phyloP scores from a whole-genome alignment of 2,113 vertebrate genomes.

The Ceyx margarethae region DNA sequence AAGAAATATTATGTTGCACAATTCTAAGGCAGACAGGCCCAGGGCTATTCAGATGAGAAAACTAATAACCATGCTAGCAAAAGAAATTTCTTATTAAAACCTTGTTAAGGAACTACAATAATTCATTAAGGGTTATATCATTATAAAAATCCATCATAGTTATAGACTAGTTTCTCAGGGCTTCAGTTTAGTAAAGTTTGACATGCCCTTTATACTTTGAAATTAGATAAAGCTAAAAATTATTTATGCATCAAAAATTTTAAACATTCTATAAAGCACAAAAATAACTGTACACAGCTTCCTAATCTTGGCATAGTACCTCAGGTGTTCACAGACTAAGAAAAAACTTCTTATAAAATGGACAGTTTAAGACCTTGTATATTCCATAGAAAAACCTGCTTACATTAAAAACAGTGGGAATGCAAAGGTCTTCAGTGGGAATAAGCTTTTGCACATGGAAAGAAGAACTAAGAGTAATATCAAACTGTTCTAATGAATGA shows the following conservation, averaged over 20 bases:
- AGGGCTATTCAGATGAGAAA: constrained; percentile 66
- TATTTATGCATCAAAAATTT: constrained; percentile 50
- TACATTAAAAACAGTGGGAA: background rate
- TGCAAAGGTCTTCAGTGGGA: background rate
- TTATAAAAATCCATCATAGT: constrained; percentile 73
- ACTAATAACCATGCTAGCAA: constrained; percentile 64
- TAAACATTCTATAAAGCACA: constrained; percentile 56
- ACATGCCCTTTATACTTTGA: constrained; percentile 62
- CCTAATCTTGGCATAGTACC: constrained; percentile 17
- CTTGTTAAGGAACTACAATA: constrained; percentile 71
- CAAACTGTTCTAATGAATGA: background rate
- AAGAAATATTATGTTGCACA: constrained; percentile 69
- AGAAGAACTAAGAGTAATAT: background rate
- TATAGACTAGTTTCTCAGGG: constrained; percentile 51
- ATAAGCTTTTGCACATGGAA: background rate
- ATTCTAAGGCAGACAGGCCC: constrained; percentile 45
- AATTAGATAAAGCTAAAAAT: constrained; percentile 70
- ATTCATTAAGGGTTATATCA: constrained; percentile 75
- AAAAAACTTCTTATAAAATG: background rate
- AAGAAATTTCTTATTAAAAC: constrained; percentile 73
- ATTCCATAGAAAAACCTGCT: background rate
- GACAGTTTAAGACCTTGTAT: constrained; percentile 17
- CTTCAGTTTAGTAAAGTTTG: constrained; percentile 68
- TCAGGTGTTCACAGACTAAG: constrained; percentile 11
- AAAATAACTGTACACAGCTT: constrained; percentile 46